Conservation (phyloP, 2,888 invertebrate species). For the Pecten maximus region DNA sequence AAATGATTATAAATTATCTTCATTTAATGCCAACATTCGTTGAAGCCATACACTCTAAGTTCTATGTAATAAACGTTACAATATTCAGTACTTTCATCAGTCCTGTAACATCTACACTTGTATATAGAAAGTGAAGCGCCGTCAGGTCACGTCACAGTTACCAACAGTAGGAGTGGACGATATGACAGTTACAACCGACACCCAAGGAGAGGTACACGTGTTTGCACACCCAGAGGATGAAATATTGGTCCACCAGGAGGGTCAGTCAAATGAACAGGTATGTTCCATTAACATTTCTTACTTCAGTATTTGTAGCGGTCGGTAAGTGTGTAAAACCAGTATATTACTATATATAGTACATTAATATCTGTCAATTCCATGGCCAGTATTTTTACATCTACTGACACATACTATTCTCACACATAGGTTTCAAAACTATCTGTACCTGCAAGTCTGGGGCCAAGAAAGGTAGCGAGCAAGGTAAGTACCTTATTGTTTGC, state of each 20-base stretch:
- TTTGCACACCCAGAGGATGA: conserved; percentile 77
- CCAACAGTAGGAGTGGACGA: conserved; percentile 75
- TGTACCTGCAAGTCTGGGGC: not conserved
- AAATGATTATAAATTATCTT: too few relatives aligned
- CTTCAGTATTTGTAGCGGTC: not conserved
- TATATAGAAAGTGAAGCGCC: conserved; percentile 52
- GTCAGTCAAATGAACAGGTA: conserved; percentile 47
- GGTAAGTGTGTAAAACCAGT: too few relatives aligned
- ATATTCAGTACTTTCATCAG: not conserved
- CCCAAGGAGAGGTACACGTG: conserved; percentile 77
- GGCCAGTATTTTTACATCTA: not conserved
- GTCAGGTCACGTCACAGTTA: conserved; percentile 68
- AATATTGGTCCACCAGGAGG: conserved; percentile 70
- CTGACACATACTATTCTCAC: not conserved
- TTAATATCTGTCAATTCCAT: not conserved
- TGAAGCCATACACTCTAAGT: too few relatives aligned
- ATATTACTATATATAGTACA: not conserved
- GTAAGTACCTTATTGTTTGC: not conserved
- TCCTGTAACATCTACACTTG: not conserved
- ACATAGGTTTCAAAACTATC: not conserved
- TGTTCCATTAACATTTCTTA: not conserved
- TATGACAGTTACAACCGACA: conserved; percentile 67
- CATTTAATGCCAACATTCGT: too few relatives aligned
- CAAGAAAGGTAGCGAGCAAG: conserved; percentile 10
- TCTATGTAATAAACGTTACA: too few relatives aligned